Conservation (phyloP, 2,113 vertebrate species). For the Cottus gobio region DNA sequence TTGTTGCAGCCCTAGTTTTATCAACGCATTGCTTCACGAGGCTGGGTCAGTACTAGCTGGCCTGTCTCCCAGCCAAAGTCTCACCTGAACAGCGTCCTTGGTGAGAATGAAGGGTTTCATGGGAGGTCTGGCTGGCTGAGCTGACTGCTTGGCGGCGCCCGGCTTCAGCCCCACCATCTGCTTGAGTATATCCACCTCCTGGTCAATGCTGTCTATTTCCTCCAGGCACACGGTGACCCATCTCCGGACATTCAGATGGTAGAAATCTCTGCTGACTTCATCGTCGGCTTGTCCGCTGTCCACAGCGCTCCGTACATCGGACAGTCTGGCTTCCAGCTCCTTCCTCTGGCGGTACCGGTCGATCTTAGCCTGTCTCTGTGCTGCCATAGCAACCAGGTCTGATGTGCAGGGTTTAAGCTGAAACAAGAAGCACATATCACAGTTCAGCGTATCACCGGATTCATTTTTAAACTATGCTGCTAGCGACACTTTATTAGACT, state of each 20-base stretch:
- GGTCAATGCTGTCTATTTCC: constrained; percentile 93
- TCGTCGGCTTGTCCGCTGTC: constrained; percentile 89
- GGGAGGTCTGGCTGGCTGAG: constrained; percentile 71
- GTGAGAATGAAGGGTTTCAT: constrained; percentile 94
- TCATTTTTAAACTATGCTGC: not conserved
- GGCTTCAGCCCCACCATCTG: constrained; percentile 81
- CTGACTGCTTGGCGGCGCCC: constrained; percentile 51
- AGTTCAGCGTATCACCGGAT: not conserved
- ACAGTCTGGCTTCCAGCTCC: constrained; percentile 87
- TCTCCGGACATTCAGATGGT: constrained; percentile 86
- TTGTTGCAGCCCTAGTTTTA: too few species aligned
- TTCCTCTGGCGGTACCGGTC: constrained; percentile 92
- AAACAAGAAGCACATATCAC: constrained; percentile 9
- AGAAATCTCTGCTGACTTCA: constrained; percentile 87
- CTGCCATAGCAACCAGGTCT: constrained; percentile 88
- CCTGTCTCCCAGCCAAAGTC: not conserved
- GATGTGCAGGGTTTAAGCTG: constrained; percentile 61
- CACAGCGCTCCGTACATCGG: constrained; percentile 81
- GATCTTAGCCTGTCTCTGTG: constrained; percentile 90
- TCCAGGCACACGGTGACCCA: constrained; percentile 91
- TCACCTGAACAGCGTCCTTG: constrained; percentile 87
- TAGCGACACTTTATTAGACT: not conserved
- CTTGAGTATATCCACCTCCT: constrained; percentile 89
- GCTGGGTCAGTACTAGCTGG: not conserved
- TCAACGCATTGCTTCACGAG: not conserved